phyloP scores from a whole-genome alignment of 2,113 vertebrate species.

The Abramis brama region DNA sequence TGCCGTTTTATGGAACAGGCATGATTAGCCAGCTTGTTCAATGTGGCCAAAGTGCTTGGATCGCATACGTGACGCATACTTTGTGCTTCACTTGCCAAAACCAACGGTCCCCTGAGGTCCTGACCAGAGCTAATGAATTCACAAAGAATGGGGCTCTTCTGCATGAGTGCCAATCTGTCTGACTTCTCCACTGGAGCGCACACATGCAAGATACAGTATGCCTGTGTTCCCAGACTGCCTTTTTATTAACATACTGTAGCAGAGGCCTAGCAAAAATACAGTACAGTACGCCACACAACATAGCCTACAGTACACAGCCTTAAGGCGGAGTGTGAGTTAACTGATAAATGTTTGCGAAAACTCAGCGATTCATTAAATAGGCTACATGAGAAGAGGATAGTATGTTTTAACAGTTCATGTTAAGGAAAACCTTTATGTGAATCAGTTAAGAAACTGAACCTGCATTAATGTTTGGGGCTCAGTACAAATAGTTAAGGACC shows the following conservation, averaged over 20 bases:
- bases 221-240: constrained; percentile 34
- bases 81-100: constrained; percentile 5
- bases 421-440: not conserved
- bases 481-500: too few relatives aligned
- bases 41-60: not conserved
- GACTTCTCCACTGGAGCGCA: constrained; percentile 30
- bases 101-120: constrained; percentile 23
- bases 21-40: constrained; percentile 14
- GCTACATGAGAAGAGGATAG: not conserved
- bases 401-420: not conserved
- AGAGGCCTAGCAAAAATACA: constrained; percentile 6
- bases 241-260: constrained; percentile 36
- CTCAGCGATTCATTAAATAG: not conserved
- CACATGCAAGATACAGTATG: constrained; percentile 39
- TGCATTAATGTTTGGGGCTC: too few relatives aligned
- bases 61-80: not conserved
- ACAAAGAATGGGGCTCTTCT: constrained; percentile 40
- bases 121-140: constrained; percentile 46
- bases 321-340: not conserved
- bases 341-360: not conserved
- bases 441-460: too few relatives aligned
- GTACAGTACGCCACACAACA: not conserved
- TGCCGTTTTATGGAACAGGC: not conserved
- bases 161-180: constrained; percentile 46
- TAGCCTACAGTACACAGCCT: too few relatives aligned